Evolutionary conservation across 2,888 invertebrate species (phyloP).

Genomic region (Drosophila cognata): DNA sequence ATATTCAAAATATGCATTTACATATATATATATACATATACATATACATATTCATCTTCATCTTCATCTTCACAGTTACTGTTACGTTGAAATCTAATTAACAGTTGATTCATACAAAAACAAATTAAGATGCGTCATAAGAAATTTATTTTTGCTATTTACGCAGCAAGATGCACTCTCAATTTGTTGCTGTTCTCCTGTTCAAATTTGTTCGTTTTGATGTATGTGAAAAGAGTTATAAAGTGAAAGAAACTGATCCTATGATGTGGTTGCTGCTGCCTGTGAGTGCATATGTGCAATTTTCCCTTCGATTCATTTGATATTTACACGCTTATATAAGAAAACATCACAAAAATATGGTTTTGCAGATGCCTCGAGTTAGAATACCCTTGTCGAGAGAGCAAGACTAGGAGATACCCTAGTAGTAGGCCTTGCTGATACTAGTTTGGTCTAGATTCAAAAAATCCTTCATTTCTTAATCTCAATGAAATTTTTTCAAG

Average conservation of each 20-base stretch:
- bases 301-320: not conserved
- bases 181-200: no score
- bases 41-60: not conserved
- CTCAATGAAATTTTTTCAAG: no score
- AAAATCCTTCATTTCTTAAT: no score
- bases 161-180: no score
- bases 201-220: no score
- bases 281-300: not conserved
- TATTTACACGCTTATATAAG: not conserved
- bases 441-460: no score
- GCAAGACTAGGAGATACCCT: not conserved
- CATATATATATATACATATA: no score
- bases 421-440: not conserved
- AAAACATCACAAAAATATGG: not conserved
- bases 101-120: not conserved
- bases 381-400: not conserved
- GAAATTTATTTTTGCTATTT: not conserved
- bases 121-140: not conserved
- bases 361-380: not conserved
- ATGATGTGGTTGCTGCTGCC: not conserved
- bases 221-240: not conserved
- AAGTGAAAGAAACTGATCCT: not conserved
- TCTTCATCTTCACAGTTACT: not conserved
- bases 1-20: no score
- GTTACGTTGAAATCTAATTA: not conserved